Conservation (phyloP, 2,888 invertebrate genomes). For the Schizaphis graminum region DNA sequence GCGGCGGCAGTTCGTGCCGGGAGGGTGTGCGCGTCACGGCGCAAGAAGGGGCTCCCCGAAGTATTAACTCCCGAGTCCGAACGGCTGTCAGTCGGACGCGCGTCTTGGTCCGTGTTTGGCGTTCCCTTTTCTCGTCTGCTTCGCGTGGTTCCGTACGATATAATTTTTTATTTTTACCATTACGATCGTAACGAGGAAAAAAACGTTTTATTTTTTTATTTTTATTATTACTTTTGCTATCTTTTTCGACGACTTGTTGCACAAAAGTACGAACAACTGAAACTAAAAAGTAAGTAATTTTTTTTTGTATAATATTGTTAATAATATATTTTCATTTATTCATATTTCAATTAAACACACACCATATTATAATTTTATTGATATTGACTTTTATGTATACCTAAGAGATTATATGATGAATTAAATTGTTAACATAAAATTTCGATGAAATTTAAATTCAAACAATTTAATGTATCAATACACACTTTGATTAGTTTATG, state of each 20-base stretch:
- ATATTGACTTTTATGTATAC: neutral
- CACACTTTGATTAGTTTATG: neutral
- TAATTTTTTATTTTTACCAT: neutral
- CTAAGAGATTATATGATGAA: neutral
- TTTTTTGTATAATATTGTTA: neutral
- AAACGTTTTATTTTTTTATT: neutral
- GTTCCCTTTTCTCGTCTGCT: constrained; percentile 40
- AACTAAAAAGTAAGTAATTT: constrained; percentile 42
- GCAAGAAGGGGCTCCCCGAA: constrained; percentile 56
- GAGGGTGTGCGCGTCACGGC: constrained; percentile 43
- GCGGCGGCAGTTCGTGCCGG: constrained; percentile 3
- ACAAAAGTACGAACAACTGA: neutral
- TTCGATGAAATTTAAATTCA: neutral
- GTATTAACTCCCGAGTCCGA: constrained; percentile 58
- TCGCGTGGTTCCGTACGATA: constrained; percentile 39
- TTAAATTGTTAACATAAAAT: neutral
- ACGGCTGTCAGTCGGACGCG: constrained; percentile 64
- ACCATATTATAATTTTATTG: neutral
- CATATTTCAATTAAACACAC: neutral
- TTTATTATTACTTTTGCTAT: neutral
- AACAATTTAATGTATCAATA: neutral
- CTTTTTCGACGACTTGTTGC: constrained; percentile 41
- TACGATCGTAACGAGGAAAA: constrained; percentile 23
- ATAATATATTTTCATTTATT: neutral
- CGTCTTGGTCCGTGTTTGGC: constrained; percentile 63